These are phyloP conservation scores for Drosophila quadrilineata DNA, from an alignment of 1,140 invertebrate species.

Conservation along the genomic window DNA sequence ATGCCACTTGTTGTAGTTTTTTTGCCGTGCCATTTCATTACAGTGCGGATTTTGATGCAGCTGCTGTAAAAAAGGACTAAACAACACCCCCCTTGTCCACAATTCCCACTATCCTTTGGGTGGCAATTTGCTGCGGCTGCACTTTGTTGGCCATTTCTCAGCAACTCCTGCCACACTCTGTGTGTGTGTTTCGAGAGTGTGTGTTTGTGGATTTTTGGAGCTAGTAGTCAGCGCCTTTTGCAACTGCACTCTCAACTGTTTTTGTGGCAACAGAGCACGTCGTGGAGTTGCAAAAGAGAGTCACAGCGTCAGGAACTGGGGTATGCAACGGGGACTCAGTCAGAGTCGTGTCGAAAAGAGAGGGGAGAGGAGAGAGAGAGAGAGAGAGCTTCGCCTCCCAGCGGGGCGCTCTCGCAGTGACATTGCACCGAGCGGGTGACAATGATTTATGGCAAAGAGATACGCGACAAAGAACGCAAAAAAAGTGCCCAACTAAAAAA, in stretches of 20 bases:
- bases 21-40: slow-evolving; percentile 48
- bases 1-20: slow-evolving; percentile 43
- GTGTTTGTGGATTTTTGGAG: slow-evolving; percentile 20
- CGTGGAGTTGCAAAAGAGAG: slow-evolving; percentile 15
- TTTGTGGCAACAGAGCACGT: slow-evolving; percentile 23
- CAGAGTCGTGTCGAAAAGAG: too few species aligned
- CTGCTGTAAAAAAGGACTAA: slow-evolving; percentile 44
- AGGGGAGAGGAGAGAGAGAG: too few species aligned
- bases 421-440: slow-evolving; percentile 80
- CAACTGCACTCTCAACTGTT: slow-evolving; percentile 27
- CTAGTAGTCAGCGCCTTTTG: slow-evolving; percentile 24
- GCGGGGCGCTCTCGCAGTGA: slow-evolving; percentile 77
- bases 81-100: slow-evolving; percentile 16
- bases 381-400: slow-evolving; percentile 51
- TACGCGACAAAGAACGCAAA: slow-evolving; percentile 77
- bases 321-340: slow-evolving; percentile 7
- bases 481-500: slow-evolving; percentile 54
- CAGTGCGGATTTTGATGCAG: slow-evolving; percentile 40
- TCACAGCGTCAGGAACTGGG: slow-evolving; percentile 1
- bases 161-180: slow-evolving; percentile 1
- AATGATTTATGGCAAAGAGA: slow-evolving; percentile 81
- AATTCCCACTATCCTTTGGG: too few species aligned
- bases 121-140: slow-evolving; percentile 51
- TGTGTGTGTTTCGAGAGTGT: not conserved
- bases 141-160: slow-evolving; percentile 39